phyloP scores from a whole-genome alignment of 2,888 invertebrate species.

The Ophioninae sp. region DNA sequence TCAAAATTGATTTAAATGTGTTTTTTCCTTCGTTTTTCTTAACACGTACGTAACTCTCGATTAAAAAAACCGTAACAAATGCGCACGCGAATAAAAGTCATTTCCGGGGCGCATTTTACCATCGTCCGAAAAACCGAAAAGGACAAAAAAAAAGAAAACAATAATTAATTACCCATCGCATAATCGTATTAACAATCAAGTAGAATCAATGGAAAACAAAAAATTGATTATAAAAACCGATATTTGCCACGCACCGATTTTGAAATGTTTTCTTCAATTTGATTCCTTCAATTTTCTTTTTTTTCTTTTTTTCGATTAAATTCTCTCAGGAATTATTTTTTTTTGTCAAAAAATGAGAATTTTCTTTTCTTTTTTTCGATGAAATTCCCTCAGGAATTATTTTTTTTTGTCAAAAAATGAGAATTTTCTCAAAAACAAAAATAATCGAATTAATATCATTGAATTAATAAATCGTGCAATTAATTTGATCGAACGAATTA shows the following conservation, averaged over 20 bases:
- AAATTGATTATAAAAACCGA: conserved; percentile 37
- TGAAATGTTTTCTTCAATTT: conserved; percentile 51
- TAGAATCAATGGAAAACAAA: conserved; percentile 54
- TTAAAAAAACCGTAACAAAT: conserved; percentile 47
- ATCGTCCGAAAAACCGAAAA: conserved; percentile 33
- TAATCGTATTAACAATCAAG: conserved; percentile 56
- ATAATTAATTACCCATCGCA: conserved; percentile 53
- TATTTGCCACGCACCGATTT: conserved; percentile 62
- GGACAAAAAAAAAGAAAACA: conserved; percentile 30
- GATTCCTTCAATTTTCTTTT: not conserved
- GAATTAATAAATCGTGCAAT: too few relatives aligned
- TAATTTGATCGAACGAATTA: too few relatives aligned
- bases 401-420: too few relatives aligned
- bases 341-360: too few relatives aligned
- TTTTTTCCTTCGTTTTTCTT: conserved; percentile 10
- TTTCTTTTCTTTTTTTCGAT: too few relatives aligned
- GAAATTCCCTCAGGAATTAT: too few relatives aligned
- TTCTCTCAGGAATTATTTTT: too few relatives aligned
- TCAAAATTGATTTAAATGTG: conserved; percentile 65
- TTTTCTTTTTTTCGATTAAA: not conserved
- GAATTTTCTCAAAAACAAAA: too few relatives aligned
- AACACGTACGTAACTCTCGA: conserved; percentile 12
- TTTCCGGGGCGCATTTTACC: conserved; percentile 63
- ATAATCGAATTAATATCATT: too few relatives aligned
- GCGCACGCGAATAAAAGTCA: conserved; percentile 53